Evolutionary conservation across 2,888 invertebrate species (phyloP).

Genomic region (Drosophila nr. perissopoda): DNA sequence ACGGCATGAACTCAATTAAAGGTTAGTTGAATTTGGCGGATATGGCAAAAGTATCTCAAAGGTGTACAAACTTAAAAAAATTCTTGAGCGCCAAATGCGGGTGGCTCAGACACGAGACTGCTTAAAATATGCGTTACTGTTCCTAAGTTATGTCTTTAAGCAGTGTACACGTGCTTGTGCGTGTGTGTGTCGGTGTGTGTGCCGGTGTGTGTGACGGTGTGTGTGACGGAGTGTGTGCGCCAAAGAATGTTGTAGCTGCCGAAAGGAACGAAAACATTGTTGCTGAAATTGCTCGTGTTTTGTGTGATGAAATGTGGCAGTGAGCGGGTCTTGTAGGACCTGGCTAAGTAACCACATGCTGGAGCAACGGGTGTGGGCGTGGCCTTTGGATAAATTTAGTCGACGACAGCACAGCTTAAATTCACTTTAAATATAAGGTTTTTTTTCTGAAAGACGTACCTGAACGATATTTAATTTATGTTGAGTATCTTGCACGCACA

Average conservation of each 20-base stretch:
- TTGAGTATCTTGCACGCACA: slow-evolving; percentile 8
- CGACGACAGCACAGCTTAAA: slow-evolving; percentile 38
- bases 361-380: slow-evolving; percentile 17
- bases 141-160: slow-evolving; percentile 62
- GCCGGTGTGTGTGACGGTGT: neutral
- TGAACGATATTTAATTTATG: slow-evolving; percentile 36
- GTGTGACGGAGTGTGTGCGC: slow-evolving; percentile 9
- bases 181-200: neutral
- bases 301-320: slow-evolving; percentile 37
- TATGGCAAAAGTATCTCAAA: slow-evolving; percentile 22
- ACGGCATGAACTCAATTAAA: slow-evolving; percentile 22
- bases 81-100: slow-evolving; percentile 6
- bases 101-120: slow-evolving; percentile 19
- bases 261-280: slow-evolving; percentile 55
- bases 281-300: slow-evolving; percentile 48
- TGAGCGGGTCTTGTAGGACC: neutral
- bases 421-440: slow-evolving; percentile 23
- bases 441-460: slow-evolving; percentile 2
- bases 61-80: slow-evolving; percentile 27
- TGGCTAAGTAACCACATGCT: slow-evolving; percentile 30
- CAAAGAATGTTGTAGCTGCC: slow-evolving; percentile 42
- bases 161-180: neutral
- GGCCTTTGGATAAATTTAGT: slow-evolving; percentile 6
- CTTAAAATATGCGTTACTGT: slow-evolving; percentile 55
- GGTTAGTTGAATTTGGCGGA: slow-evolving; percentile 6